Conservation (phyloP, 2,888 invertebrate genomes). For the Auanema freiburgensis region DNA sequence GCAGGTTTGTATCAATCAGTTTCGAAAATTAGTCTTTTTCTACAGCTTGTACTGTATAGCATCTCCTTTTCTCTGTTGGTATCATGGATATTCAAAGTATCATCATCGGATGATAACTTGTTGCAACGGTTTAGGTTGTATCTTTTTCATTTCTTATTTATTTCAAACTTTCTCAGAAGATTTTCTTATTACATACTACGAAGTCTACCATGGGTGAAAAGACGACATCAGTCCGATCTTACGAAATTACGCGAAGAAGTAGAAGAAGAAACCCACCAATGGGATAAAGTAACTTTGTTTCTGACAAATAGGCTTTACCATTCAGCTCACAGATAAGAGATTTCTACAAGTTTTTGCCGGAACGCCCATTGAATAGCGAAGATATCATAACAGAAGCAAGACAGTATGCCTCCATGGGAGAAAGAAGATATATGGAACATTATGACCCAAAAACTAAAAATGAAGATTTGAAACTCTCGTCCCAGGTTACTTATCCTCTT, state of each 20-base stretch:
- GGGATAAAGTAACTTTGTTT: slow-evolving; percentile 24
- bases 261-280: slow-evolving; percentile 45
- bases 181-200: slow-evolving; percentile 21
- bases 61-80: not conserved
- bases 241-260: slow-evolving; percentile 37
- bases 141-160: not conserved
- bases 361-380: slow-evolving; percentile 69
- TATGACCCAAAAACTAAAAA: slow-evolving; percentile 32
- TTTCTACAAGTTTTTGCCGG: slow-evolving; percentile 69
- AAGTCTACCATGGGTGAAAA: slow-evolving; percentile 38
- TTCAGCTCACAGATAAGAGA: slow-evolving; percentile 33
- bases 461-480: slow-evolving; percentile 29
- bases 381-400: slow-evolving; percentile 76
- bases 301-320: not conserved
- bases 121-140: not conserved
- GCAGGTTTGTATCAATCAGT: slow-evolving; percentile 41
- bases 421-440: slow-evolving; percentile 33
- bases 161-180: slow-evolving; percentile 16
- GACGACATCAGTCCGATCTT: slow-evolving; percentile 32
- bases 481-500: slow-evolving; percentile 10
- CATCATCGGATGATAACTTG: not conserved
- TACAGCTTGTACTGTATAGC: not conserved
- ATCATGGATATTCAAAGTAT: not conserved
- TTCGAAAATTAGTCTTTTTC: too few relatives aligned
- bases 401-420: slow-evolving; percentile 35